Conservation (phyloP, 1,140 invertebrate species). For the Cydia splendana region DNA sequence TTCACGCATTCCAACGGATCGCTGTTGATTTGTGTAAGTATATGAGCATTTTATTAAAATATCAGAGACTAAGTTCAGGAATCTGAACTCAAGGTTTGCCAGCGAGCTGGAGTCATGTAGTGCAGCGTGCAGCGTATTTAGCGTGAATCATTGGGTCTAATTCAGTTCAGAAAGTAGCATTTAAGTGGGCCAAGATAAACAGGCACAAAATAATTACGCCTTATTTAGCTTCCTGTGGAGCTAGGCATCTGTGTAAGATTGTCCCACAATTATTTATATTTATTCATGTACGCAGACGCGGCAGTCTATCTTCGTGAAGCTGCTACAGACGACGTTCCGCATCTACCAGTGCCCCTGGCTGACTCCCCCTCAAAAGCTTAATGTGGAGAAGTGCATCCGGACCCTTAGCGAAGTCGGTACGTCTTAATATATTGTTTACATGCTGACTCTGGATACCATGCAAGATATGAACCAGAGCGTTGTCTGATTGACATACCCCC, state of each 20-base stretch:
- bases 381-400: slow-evolving; percentile 96
- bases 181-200: no score
- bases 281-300: slow-evolving; percentile 84
- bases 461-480: no score
- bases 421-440: slow-evolving; percentile 39
- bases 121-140: no score
- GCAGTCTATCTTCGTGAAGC: slow-evolving; percentile 96
- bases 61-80: no score
- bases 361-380: slow-evolving; percentile 91
- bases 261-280: slow-evolving; percentile 43
- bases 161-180: no score
- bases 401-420: slow-evolving; percentile 95
- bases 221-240: no score
- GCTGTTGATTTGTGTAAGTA: neutral
- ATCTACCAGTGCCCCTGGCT: slow-evolving; percentile 96
- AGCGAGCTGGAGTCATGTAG: no score
- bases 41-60: neutral
- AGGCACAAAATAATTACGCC: no score
- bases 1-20: neutral
- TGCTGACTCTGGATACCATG: no score
- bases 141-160: no score
- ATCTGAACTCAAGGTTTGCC: no score
- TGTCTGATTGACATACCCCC: no score
- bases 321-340: slow-evolving; percentile 94
- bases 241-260: neutral